phyloP scores from a whole-genome alignment of 2,888 invertebrate species.

The Dynastes hyllus region DNA sequence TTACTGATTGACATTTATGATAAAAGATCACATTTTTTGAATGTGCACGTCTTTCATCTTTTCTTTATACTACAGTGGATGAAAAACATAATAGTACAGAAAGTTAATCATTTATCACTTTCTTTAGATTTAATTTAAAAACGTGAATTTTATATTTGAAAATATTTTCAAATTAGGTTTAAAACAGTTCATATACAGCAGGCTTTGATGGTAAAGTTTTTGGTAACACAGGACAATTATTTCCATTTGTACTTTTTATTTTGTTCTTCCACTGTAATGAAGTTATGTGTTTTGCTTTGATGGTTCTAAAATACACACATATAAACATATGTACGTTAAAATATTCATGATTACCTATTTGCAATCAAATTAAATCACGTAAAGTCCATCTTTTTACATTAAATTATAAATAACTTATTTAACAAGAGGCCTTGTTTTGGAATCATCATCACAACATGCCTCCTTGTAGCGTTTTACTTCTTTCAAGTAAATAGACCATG shows the following conservation, averaged over 20 bases:
- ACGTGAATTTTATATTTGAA: no score
- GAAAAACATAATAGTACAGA: no score
- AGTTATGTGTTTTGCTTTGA: background rate
- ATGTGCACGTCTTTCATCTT: no score
- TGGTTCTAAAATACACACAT: conserved; percentile 1
- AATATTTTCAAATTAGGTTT: no score
- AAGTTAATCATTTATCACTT: no score
- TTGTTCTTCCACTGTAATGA: background rate
- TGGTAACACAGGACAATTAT: no score
- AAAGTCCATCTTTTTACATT: conserved; percentile 45
- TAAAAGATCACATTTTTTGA: background rate
- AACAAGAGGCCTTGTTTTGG: conserved; percentile 91
- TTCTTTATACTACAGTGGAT: no score
- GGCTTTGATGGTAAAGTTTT: no score
- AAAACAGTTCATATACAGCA: no score
- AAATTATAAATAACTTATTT: conserved; percentile 76
- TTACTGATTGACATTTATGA: no score
- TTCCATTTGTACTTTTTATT: background rate
- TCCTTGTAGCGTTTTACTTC: conserved; percentile 95
- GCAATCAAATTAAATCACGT: conserved; percentile 45
- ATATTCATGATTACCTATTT: conserved; percentile 50
- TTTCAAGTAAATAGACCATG: conserved; percentile 94
- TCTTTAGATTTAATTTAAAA: no score
- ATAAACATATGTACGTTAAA: conserved; percentile 23
- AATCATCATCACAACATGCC: conserved; percentile 93